Base-by-base conservation (phyloP, 2,888 invertebrate species). In the Sipunculus nudus region DNA sequence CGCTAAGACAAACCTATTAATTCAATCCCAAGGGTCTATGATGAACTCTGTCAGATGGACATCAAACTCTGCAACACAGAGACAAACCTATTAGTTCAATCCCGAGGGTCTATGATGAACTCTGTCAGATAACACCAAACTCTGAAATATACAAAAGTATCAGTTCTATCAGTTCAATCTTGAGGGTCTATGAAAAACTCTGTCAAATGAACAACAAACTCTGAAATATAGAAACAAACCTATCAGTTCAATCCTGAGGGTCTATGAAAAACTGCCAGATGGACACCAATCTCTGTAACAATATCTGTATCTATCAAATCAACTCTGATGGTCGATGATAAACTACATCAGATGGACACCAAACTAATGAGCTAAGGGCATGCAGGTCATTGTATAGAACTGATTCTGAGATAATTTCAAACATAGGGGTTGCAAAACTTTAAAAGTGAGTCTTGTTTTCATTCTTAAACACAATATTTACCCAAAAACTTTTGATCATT, bases 181-280 rank as follows among this genome's bases (percentile, higher is more conserved):
- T n/a, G n/a, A n/a, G n/a, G 85, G 76, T 90, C 89, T 61, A 90
- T 85, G 3, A 89, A 88, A 53, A 90, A 85, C 75, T 90, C 90
- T 0, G 89, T 87, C 35, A 90, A 80, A 75, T 89, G 88, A 25
- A 90, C 87, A 43, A 89, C 90, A 86, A 84, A 87, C 63, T 85
- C 86, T 86, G 75, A 31, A 78, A 71, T 16, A 59, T 41, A 61
- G 52, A 60, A n/a, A n/a, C n/a, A n/a, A n/a, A n/a, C n/a, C n/a
- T n/a, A n/a, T n/a, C n/a, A n/a, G n/a, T n/a, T n/a, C n/a, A n/a
- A n/a, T n/a, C 87, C 49, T 86, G 85, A 28, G 87, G 85, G 76
- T 90, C 89, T 61, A 90, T 85, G 3, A 89, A 88, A 53, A 90
- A 85, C 90, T 0, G 89, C 87, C 35, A 90, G 80, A 75, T 89